Evolutionary conservation across 2,888 invertebrate genomes (phyloP).

Genomic region (Glyphotaelius pellucidus): DNA sequence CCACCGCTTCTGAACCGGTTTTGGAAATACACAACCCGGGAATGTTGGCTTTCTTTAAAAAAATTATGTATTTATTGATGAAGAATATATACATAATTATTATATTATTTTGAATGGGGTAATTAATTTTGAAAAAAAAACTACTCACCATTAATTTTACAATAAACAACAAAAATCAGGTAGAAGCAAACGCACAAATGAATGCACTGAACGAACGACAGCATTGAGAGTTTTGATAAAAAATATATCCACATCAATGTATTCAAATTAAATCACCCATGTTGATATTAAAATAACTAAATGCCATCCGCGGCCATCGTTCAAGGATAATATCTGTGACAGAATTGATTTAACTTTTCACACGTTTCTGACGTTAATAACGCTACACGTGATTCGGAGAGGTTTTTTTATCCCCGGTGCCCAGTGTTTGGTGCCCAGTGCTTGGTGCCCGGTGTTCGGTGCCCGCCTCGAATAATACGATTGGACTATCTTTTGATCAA

Average conservation of each 20-base stretch:
- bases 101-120: too few relatives aligned
- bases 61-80: too few relatives aligned
- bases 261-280: neutral
- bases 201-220: neutral
- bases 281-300: neutral
- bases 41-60: too few relatives aligned
- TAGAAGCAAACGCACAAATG: neutral
- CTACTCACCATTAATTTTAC: neutral
- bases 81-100: too few relatives aligned
- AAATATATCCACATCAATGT: neutral
- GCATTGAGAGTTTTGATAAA: neutral
- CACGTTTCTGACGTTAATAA: constrained; percentile 2
- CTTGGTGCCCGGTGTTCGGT: too few relatives aligned
- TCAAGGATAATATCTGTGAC: neutral
- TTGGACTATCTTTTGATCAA: constrained; percentile 49
- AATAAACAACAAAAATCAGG: neutral
- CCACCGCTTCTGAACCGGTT: too few relatives aligned
- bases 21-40: too few relatives aligned
- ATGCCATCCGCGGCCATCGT: neutral
- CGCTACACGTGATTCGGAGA: neutral
- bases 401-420: neutral
- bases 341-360: neutral
- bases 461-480: constrained; percentile 16
- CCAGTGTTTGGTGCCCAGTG: neutral
- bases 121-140: neutral